These are phyloP conservation scores for Parnassius orleans DNA, from an alignment of 2,888 invertebrate genomes.

Conservation along the genomic window DNA sequence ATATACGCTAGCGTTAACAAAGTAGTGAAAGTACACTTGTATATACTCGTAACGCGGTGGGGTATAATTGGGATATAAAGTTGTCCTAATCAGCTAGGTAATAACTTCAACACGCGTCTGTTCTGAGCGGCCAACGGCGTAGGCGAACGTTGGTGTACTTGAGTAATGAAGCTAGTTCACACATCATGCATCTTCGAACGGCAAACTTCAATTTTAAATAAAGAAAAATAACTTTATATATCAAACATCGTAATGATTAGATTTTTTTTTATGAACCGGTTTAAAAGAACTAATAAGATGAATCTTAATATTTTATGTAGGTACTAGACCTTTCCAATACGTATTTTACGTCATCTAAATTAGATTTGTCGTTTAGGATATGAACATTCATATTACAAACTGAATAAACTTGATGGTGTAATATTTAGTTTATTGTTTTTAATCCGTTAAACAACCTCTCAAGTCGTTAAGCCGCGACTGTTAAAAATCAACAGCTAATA, in stretches of 20 bases:
- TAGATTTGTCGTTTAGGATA: no score
- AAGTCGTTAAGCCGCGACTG: neutral
- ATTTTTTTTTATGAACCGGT: no score
- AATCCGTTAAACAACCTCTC: constrained; percentile 5
- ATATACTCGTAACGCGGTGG: constrained; percentile 14
- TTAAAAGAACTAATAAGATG: no score
- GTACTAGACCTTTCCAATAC: no score
- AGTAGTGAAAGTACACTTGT: constrained; percentile 23
- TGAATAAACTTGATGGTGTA: neutral
- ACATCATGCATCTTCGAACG: constrained; percentile 17
- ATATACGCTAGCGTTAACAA: constrained; percentile 16
- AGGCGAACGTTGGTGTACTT: constrained; percentile 36
- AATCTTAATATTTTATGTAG: no score
- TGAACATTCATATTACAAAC: no score
- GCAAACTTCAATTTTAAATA: no score
- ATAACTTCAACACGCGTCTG: constrained; percentile 23
- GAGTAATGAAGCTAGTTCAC: constrained; percentile 37
- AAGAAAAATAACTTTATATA: no score
- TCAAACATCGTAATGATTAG: no score
- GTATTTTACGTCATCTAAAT: no score
- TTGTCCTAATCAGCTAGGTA: constrained; percentile 27
- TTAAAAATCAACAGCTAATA: constrained; percentile 32
- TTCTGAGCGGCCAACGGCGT: constrained; percentile 26
- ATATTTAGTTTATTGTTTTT: constrained; percentile 5
- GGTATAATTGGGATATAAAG: constrained; percentile 28